phyloP scores from a whole-genome alignment of 92 coral and sea anemone genomes.

The Epizoanthus scotinus region DNA sequence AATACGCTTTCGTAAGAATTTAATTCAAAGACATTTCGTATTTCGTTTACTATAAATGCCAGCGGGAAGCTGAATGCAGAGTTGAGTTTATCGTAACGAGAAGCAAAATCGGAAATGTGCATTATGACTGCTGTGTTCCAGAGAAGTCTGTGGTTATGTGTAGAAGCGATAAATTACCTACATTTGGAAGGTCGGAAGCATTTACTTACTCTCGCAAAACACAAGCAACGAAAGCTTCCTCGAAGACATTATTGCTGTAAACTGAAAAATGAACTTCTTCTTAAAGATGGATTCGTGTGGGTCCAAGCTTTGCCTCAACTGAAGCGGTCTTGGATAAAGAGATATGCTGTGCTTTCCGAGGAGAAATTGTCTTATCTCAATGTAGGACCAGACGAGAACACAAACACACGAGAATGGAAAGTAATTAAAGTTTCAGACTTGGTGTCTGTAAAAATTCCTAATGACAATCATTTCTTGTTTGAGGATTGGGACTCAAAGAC shows the following conservation, averaged over 20 bases:
- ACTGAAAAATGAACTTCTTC: constrained; percentile 8
- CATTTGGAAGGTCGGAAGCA: constrained; percentile 4
- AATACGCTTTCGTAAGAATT: no score
- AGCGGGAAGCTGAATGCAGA: not conserved
- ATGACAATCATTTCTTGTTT: constrained; percentile 27
- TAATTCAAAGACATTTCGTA: not conserved
- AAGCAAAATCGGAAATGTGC: not conserved
- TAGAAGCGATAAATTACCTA: constrained; percentile 14
- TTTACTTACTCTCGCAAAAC: not conserved
- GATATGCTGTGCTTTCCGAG: constrained; percentile 30
- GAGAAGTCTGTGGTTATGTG: constrained; percentile 23
- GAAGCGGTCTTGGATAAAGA: constrained; percentile 20
- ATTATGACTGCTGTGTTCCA: not conserved
- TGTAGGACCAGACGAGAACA: constrained; percentile 7
- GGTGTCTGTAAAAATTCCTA: constrained; percentile 32
- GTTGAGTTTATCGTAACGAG: not conserved
- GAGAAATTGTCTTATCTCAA: constrained; percentile 25
- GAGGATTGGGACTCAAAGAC: constrained; percentile 27
- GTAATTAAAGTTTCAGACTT: constrained; percentile 32
- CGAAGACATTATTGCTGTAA: constrained; percentile 30
- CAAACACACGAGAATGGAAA: constrained; percentile 7
- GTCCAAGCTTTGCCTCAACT: constrained; percentile 28
- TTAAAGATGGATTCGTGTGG: constrained; percentile 35
- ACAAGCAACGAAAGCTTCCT: constrained; percentile 36
- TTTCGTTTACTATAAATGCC: not conserved